Percentiles rank a stretch among this genome's conserved stretches.
phyloP scores from a whole-genome alignment of 2,888 invertebrate species.

The Brenthis ino region DNA sequence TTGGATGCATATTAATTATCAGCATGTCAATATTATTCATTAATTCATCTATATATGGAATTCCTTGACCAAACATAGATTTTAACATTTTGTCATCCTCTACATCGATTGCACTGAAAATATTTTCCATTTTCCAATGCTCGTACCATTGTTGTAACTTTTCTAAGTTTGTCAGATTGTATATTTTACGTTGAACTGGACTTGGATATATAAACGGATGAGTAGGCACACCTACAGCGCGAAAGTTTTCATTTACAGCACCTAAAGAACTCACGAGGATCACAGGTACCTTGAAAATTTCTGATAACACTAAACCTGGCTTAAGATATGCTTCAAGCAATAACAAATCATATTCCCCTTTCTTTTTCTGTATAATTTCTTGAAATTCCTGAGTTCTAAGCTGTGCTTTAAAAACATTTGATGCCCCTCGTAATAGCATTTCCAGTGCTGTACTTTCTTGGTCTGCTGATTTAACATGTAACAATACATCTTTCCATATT shows the following conservation, averaged over 20 bases:
- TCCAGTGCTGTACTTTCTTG: too few species aligned
- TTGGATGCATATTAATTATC: constrained; percentile 63
- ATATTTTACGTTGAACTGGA: constrained; percentile 36
- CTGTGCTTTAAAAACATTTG: constrained; percentile 15
- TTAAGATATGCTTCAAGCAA: constrained; percentile 48
- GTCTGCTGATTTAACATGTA: neutral
- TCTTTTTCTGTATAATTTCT: constrained; percentile 34
- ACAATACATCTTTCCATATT: constrained; percentile 26
- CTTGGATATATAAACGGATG: constrained; percentile 51
- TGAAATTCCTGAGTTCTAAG: constrained; percentile 35
- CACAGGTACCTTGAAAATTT: constrained; percentile 52
- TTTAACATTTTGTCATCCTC: constrained; percentile 39
- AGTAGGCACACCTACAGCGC: constrained; percentile 44
- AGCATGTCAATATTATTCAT: constrained; percentile 57
- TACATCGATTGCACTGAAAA: constrained; percentile 20
- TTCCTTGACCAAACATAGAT: constrained; percentile 45
- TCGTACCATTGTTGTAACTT: constrained; percentile 45
- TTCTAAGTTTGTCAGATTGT: constrained; percentile 50
- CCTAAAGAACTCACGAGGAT: constrained; percentile 48
- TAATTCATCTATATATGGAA: constrained; percentile 45
- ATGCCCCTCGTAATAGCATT: too few species aligned
- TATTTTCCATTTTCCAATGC: constrained; percentile 30
- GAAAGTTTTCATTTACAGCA: constrained; percentile 36
- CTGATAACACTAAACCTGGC: constrained; percentile 45
- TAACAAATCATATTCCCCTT: constrained; percentile 50